Evolutionary conservation across 2,888 invertebrate genomes (phyloP), one percentile per base, ranked within the genome.

Genomic region (Octodonta nipae): DNA sequence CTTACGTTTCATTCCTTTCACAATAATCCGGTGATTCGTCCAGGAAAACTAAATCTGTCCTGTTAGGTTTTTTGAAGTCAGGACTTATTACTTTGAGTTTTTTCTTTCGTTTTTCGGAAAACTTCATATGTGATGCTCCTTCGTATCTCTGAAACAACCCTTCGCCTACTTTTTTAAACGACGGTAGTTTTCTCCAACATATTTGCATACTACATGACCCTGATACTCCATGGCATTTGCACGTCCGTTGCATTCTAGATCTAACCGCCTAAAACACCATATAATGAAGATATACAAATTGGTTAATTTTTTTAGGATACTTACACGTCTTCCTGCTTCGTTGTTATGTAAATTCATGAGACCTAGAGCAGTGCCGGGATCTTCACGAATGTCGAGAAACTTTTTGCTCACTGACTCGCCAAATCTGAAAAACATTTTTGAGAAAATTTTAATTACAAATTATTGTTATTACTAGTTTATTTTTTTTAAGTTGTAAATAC

Each of bases 171-270:
- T 71, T 59, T 15, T 83, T 65, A 52, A 91, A 79, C 24, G 77
- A 69, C 3, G 83, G 79, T 49, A 91, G 65, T 37, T 81, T 76
- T 43, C 86, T 70, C 91, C 91, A 91, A 60, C 91, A 91, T 5
- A 89, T 86, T 28, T 84, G 72, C 42, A 87, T 77, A 25, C 86
- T 85, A 62, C 91, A 91, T 3, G 88, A 88, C 0, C 88, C 89
- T 1, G 88, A 88, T 68, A 91, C 87, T 13, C 91, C 89, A 59
- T 91, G 89, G 52, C 91, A 91, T 58, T 91, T 91, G 69, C 91
- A 91, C 12, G 85, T 77, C 25, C 84, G 71, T 54, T 86, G 81
- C 83, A 88, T 84, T 37, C 79, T 70, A 13, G 78, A 73, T 33
- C 79, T 70, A 15, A 80, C 75, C 10, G 75, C 75, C 75, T 75